Conservation (phyloP, 2,888 invertebrate genomes). For the Tenthredo notha region DNA sequence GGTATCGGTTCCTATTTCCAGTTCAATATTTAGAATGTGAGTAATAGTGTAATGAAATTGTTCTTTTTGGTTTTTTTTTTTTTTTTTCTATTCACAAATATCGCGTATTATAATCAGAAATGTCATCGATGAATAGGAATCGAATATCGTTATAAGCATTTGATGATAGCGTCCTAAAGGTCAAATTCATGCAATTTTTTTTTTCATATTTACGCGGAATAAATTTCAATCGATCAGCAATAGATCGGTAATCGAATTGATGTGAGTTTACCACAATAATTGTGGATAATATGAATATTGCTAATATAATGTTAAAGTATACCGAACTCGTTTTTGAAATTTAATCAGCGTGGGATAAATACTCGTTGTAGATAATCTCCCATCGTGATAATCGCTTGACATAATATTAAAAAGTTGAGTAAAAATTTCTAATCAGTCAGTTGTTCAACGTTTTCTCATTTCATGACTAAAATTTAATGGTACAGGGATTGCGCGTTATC, state of each 20-base stretch:
- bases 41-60: conserved; percentile 2
- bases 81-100: background rate
- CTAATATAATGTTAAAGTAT: background rate
- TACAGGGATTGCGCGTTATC: background rate
- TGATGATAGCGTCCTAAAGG: background rate
- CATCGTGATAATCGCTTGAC: background rate
- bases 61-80: too few relatives aligned
- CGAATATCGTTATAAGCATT: background rate
- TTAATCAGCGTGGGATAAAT: background rate
- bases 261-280: background rate
- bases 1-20: conserved; percentile 20
- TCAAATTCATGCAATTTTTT: background rate
- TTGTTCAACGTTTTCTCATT: background rate
- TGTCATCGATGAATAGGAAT: background rate
- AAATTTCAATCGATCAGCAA: background rate
- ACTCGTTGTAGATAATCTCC: background rate
- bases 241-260: background rate
- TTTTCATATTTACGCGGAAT: background rate
- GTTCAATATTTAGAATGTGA: conserved; percentile 34
- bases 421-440: background rate
- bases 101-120: background rate
- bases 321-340: background rate
- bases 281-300: background rate
- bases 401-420: background rate
- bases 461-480: background rate